phyloP scores from a whole-genome alignment of 2,888 invertebrate species.

The Ctenicera cuprea region DNA sequence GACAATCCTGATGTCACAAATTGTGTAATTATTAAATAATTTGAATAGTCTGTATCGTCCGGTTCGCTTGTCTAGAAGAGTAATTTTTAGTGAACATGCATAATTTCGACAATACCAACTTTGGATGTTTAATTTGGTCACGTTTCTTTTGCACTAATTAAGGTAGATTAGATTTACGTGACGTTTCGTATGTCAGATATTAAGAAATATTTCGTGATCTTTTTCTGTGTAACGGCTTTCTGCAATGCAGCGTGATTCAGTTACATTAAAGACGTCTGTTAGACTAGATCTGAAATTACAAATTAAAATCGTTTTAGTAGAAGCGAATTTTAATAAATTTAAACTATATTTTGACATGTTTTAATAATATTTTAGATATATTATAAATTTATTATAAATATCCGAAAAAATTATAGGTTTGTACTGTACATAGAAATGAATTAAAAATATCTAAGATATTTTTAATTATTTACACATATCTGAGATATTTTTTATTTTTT shows the following conservation, averaged over 20 bases:
- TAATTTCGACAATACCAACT: slow-evolving; percentile 26
- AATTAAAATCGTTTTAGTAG: too few relatives aligned
- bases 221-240: slow-evolving; percentile 34
- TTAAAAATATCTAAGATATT: too few relatives aligned
- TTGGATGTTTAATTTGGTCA: slow-evolving; percentile 41
- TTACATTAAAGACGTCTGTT: too few relatives aligned
- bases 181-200: slow-evolving; percentile 41
- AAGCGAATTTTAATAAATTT: too few relatives aligned
- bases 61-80: slow-evolving; percentile 3
- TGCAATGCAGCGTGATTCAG: slow-evolving; percentile 24
- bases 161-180: slow-evolving; percentile 48
- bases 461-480: too few relatives aligned
- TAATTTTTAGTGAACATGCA: slow-evolving; percentile 38
- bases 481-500: too few relatives aligned
- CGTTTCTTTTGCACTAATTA: slow-evolving; percentile 46
- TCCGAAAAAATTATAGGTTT: too few relatives aligned
- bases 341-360: too few relatives aligned
- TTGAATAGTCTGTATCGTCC: slow-evolving; percentile 37
- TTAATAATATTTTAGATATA: too few relatives aligned
- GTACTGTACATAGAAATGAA: too few relatives aligned
- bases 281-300: too few relatives aligned
- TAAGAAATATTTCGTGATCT: slow-evolving; percentile 44
- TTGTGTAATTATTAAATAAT: slow-evolving; percentile 51
- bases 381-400: too few relatives aligned
- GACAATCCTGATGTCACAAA: slow-evolving; percentile 43